These are phyloP conservation scores for Lemur catta DNA, from an alignment of 2,797 vertebrate genomes.

Conservation along the genomic window DNA sequence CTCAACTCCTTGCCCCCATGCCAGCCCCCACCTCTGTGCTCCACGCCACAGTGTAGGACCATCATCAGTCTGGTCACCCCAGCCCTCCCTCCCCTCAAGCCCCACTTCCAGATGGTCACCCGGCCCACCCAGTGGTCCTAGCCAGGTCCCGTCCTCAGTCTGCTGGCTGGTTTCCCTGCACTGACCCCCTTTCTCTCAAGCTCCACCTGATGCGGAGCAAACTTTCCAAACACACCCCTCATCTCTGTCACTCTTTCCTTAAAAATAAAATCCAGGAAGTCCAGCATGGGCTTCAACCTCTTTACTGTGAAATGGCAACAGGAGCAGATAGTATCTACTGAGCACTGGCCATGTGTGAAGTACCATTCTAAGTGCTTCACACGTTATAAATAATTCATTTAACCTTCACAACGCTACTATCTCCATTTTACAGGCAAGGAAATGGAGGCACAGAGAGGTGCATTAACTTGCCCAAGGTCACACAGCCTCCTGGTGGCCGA, in stretches of 20 bases:
- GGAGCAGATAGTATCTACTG: not conserved
- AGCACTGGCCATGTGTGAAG: not conserved
- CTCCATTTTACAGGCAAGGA: not conserved
- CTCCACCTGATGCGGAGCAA: accelerated
- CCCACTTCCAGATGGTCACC: not conserved
- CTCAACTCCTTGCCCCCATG: not conserved
- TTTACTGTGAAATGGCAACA: too few relatives aligned
- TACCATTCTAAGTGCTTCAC: accelerated
- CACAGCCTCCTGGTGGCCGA: not conserved
- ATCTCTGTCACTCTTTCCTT: not conserved
- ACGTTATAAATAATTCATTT: too few relatives aligned
- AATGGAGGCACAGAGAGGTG: not conserved
- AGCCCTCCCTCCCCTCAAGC: not conserved
- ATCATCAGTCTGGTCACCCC: not conserved
- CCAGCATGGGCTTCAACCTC: not conserved
- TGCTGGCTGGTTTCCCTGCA: not conserved
- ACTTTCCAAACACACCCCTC: not conserved
- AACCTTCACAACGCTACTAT: too few relatives aligned
- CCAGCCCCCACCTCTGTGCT: not conserved
- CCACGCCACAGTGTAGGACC: not conserved
- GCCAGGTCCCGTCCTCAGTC: not conserved
- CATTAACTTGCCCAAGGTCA: not conserved
- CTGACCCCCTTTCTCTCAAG: not conserved
- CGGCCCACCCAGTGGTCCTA: not conserved
- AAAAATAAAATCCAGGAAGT: not conserved